Conservation (phyloP, 2,797 vertebrate genomes). For the Syngnathus rostellatus region DNA sequence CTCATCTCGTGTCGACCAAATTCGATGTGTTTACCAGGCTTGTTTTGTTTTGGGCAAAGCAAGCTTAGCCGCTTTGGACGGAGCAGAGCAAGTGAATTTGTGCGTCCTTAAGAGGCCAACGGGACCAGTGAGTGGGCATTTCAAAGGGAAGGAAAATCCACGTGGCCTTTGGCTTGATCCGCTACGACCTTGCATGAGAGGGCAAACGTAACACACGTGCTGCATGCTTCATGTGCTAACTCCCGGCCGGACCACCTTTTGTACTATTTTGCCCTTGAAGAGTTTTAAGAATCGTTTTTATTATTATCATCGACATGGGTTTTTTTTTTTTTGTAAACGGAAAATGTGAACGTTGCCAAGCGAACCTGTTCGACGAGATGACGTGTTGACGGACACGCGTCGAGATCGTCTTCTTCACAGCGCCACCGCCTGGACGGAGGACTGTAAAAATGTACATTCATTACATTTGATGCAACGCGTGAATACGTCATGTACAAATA, state of each 20-base stretch:
- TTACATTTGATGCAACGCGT: conserved; percentile 52
- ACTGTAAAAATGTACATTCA: conserved; percentile 43
- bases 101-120: conserved; percentile 31
- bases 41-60: not conserved
- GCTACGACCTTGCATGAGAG: conserved; percentile 54
- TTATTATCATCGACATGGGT: conserved; percentile 28
- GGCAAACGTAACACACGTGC: conserved; percentile 42
- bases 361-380: conserved; percentile 39
- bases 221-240: conserved; percentile 61
- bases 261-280: conserved; percentile 47
- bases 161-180: conserved; percentile 63
- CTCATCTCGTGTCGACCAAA: not conserved
- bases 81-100: not conserved
- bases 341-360: conserved; percentile 60
- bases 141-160: conserved; percentile 64
- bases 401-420: conserved; percentile 25
- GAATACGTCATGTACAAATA: conserved; percentile 68
- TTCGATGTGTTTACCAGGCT: not conserved
- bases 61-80: not conserved
- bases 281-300: not conserved
- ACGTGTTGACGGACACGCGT: conserved; percentile 41
- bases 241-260: conserved; percentile 51
- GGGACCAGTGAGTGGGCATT: conserved; percentile 30
- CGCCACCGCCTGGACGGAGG: conserved; percentile 32
- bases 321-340: conserved; percentile 50